phyloP scores from a whole-genome alignment of 1,140 invertebrate species.

The Achroia grisella region DNA sequence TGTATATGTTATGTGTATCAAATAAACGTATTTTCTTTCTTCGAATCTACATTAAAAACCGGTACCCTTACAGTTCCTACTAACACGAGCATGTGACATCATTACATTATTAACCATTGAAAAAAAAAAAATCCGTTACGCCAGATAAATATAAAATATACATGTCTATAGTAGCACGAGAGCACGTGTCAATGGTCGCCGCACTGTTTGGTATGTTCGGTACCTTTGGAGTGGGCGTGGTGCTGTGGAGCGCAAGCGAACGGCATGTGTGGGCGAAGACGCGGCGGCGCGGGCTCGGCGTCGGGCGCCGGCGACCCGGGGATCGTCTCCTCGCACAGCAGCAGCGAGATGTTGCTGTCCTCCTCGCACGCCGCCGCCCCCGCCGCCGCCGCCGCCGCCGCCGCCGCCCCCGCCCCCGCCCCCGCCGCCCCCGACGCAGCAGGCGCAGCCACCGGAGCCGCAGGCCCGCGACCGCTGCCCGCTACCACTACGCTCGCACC shows the following conservation, averaged over 20 bases:
- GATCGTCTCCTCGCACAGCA: conserved; percentile 92
- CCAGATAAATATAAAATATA: no score
- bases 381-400: conserved; percentile 20
- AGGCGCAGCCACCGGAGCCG: conserved; percentile 35
- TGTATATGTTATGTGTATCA: no score
- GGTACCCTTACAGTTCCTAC: no score
- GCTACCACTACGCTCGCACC: conserved; percentile 58
- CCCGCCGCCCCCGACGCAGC: neutral
- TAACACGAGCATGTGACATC: no score
- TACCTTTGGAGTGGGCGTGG: conserved; percentile 36
- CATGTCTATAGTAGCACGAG: no score
- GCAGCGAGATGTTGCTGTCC: conserved; percentile 75
- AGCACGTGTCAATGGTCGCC: no score
- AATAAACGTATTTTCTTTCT: no score
- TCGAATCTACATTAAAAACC: no score
- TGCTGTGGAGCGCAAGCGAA: conserved; percentile 74
- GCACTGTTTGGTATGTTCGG: no score
- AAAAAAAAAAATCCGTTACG: no score
- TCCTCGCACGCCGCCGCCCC: conserved; percentile 32
- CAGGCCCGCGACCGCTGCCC: conserved; percentile 23
- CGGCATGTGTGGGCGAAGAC: conserved; percentile 55
- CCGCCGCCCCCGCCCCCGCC: conserved; percentile 1
- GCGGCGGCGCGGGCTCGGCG: conserved; percentile 51
- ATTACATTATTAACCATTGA: no score
- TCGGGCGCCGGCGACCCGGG: conserved; percentile 87